Conservation (phyloP, 2,113 vertebrate genomes). For the Aspidoscelis tigris region DNA sequence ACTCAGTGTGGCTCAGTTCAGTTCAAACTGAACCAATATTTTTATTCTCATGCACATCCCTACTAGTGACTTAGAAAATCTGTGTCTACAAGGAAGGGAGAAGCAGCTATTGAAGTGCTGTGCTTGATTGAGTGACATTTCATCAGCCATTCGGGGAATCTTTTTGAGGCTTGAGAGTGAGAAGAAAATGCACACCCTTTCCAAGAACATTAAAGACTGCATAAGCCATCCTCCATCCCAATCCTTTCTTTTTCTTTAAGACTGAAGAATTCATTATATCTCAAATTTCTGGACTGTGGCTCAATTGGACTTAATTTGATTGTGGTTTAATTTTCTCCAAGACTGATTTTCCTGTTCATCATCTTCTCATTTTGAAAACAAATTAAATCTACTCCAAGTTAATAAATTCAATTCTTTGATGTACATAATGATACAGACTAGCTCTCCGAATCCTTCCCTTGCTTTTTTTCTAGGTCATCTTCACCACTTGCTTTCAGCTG, state of each 20-base stretch:
- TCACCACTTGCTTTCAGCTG: neutral
- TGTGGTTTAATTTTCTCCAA: constrained; percentile 30
- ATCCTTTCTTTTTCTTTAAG: constrained; percentile 9
- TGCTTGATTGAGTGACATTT: no score
- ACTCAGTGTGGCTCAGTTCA: no score
- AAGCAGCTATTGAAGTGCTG: no score
- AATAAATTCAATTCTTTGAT: constrained; percentile 30
- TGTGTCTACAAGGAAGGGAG: no score
- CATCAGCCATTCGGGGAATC: no score
- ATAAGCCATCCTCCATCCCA: constrained; percentile 38
- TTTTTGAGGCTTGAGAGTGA: no score
- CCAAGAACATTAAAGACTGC: neutral
- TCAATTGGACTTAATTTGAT: neutral
- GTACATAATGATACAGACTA: neutral
- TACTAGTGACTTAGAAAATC: no score
- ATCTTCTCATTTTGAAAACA: constrained; percentile 26
- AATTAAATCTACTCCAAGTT: constrained; percentile 3
- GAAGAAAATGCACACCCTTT: neutral
- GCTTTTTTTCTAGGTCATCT: neutral
- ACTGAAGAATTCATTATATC: constrained; percentile 8
- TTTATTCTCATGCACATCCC: no score
- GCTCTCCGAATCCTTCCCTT: neutral
- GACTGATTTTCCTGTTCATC: constrained; percentile 18
- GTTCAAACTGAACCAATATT: no score
- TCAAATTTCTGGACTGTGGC: neutral